Conservation (phyloP, 2,888 invertebrate species). For the Erebia epiphron region DNA sequence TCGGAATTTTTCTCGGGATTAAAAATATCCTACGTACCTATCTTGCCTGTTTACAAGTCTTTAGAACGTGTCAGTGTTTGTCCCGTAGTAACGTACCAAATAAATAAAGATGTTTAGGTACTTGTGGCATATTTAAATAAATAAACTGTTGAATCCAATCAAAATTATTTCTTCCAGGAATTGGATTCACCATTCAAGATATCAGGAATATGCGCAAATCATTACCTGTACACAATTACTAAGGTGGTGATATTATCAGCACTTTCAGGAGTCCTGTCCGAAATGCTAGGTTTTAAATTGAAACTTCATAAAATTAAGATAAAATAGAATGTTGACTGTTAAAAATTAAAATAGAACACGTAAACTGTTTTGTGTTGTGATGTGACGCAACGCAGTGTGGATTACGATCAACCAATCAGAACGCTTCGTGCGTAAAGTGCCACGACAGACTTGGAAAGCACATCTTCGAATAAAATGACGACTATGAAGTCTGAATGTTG, state of each 20-base stretch:
- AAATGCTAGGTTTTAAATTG: constrained; percentile 97
- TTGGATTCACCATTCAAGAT: constrained; percentile 98
- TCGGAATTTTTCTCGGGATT: too few relatives aligned
- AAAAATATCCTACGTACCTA: too few relatives aligned
- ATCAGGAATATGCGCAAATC: constrained; percentile 97
- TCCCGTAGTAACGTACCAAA: too few relatives aligned
- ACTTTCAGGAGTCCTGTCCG: constrained; percentile 97
- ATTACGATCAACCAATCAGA: not conserved
- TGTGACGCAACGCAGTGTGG: not conserved
- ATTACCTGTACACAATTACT: constrained; percentile 96
- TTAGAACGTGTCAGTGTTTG: too few relatives aligned
- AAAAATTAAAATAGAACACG: not conserved
- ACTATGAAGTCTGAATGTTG: too few relatives aligned
- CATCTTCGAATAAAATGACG: too few relatives aligned
- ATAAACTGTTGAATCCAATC: too few relatives aligned
- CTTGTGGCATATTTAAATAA: too few relatives aligned
- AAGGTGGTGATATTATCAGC: constrained; percentile 98
- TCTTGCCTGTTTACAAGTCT: too few relatives aligned
- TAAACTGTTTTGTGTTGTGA: not conserved
- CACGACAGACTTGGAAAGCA: too few relatives aligned
- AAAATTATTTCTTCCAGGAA: constrained; percentile 85
- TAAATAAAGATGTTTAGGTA: too few relatives aligned
- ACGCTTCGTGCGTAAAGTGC: too few relatives aligned
- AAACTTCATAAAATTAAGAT: constrained; percentile 98
- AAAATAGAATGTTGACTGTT: constrained; percentile 74